Percentiles rank a stretch among this genome's conserved stretches.
Evolutionary conservation across 2,113 vertebrate species (phyloP).

Genomic region (Calonectris borealis): DNA sequence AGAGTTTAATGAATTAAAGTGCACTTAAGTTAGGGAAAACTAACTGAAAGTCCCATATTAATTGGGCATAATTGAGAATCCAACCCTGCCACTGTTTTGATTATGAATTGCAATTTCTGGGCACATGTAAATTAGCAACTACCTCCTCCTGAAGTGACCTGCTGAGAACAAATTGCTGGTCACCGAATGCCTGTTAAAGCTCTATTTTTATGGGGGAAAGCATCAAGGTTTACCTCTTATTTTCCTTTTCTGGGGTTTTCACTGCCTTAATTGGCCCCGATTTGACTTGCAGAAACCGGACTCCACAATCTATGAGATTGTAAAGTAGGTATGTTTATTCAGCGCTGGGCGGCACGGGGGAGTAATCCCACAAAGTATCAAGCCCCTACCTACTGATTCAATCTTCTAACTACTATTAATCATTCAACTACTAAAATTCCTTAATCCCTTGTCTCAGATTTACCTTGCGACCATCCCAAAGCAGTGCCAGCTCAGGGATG

Average conservation of each 20-base stretch:
- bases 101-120: background rate
- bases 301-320: too few relatives aligned
- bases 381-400: too few relatives aligned
- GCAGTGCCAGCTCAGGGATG: background rate
- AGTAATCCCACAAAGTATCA: too few relatives aligned
- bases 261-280: background rate
- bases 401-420: too few relatives aligned
- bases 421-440: too few relatives aligned
- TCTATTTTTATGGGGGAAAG: background rate
- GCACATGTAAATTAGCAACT: background rate
- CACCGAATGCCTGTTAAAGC: background rate
- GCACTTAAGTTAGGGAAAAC: background rate
- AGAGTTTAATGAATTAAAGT: background rate
- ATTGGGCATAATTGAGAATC: background rate
- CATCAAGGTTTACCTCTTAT: background rate
- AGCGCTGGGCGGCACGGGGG: too few relatives aligned
- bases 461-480: fast-evolving
- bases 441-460: too few relatives aligned
- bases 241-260: background rate
- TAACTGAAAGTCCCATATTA: background rate
- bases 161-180: background rate
- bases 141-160: background rate
- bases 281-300: too few relatives aligned
- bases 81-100: background rate
- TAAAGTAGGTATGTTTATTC: too few relatives aligned